These are phyloP conservation scores for Agonum fuliginosum DNA, from an alignment of 2,888 invertebrate species.

Conservation along the genomic window DNA sequence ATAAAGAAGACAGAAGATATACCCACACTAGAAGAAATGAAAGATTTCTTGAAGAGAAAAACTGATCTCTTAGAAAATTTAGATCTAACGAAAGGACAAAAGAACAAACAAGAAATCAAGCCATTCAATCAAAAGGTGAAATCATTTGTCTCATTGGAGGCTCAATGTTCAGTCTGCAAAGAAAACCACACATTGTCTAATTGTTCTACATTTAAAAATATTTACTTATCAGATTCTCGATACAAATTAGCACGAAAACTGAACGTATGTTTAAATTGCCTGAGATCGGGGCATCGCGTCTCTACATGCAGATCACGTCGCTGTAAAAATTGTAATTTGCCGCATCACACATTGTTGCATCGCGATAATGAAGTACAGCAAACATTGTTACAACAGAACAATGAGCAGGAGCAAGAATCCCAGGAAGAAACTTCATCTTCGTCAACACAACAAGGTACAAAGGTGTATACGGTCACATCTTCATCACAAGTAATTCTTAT, in stretches of 20 bases:
- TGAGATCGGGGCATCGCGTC: background rate
- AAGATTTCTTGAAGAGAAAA: background rate
- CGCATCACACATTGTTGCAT: no score
- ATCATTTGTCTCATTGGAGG: background rate
- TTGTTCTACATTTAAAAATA: background rate
- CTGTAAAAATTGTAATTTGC: background rate
- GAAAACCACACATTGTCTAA: background rate
- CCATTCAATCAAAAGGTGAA: background rate
- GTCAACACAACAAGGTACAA: no score
- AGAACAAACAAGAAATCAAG: background rate
- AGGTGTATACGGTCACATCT: no score
- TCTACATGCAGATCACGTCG: background rate
- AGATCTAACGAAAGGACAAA: background rate
- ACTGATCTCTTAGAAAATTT: no score
- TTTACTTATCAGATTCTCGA: background rate
- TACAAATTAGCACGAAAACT: background rate
- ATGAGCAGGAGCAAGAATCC: background rate
- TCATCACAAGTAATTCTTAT: background rate
- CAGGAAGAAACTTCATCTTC: no score
- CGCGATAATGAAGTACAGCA: no score
- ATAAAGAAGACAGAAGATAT: background rate
- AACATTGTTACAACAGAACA: no score
- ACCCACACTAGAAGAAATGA: background rate
- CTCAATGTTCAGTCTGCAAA: background rate
- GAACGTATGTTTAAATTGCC: background rate